These are phyloP conservation scores for Bicyclus anynana DNA, from an alignment of 1,140 invertebrate genomes.

Conservation along the genomic window DNA sequence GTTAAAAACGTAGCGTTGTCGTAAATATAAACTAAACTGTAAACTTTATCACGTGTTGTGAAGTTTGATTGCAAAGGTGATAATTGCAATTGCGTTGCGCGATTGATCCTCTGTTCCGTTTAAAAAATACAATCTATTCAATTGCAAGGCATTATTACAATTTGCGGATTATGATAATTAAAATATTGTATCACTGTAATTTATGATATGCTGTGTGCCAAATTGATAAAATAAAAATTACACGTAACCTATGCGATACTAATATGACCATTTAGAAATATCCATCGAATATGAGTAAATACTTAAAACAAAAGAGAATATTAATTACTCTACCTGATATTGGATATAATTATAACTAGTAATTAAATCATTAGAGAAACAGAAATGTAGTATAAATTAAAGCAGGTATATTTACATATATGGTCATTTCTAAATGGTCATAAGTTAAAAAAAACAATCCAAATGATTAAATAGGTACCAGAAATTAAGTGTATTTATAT, in stretches of 20 bases:
- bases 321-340: too few relatives aligned
- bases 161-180: slow-evolving; percentile 4
- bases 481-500: slow-evolving; percentile 60
- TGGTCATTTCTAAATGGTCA: slow-evolving; percentile 3
- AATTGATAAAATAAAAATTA: slow-evolving; percentile 43
- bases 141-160: slow-evolving; percentile 22
- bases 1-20: too few relatives aligned
- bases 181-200: slow-evolving; percentile 15
- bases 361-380: too few relatives aligned
- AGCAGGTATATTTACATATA: neutral
- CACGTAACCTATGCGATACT: neutral
- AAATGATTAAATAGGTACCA: slow-evolving; percentile 48
- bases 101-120: neutral
- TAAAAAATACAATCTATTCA: slow-evolving; percentile 9
- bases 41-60: too few relatives aligned
- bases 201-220: slow-evolving; percentile 47
- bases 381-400: neutral
- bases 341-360: too few relatives aligned
- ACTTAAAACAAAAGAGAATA: too few relatives aligned
- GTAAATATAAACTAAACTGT: too few relatives aligned
- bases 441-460: slow-evolving; percentile 42
- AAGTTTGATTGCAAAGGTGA: too few relatives aligned
- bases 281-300: neutral
- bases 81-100: neutral
- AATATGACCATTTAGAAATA: neutral